A percentile compares a stretch with the other conserved stretches of the same genome.
These are phyloP conservation scores for Lamellibrachia columna DNA, from an alignment of 2,888 invertebrate genomes.

Conservation along the genomic window DNA sequence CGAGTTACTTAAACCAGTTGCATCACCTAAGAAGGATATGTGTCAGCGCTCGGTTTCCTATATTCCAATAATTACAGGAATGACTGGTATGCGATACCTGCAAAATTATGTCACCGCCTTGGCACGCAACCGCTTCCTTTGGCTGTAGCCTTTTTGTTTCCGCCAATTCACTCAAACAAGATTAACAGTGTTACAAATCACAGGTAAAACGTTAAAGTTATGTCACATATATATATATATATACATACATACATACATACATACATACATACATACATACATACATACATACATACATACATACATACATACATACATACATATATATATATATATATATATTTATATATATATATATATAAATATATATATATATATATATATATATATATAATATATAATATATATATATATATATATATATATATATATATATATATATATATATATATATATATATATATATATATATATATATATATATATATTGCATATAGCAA, in stretches of 20 bases:
- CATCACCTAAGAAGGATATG: not conserved
- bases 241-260: conserved; percentile 19
- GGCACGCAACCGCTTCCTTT: not conserved
- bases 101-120: not conserved
- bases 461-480: conserved; percentile 22
- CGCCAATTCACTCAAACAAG: not conserved
- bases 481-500: not conserved
- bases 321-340: not conserved
- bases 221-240: conserved; percentile 17
- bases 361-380: not conserved
- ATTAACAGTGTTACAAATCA: too few species aligned
- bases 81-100: not conserved
- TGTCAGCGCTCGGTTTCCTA: not conserved
- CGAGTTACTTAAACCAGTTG: not conserved
- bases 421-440: conserved; percentile 21
- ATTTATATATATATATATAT: not conserved
- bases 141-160: not conserved
- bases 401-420: too few species aligned
- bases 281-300: conserved; percentile 17
- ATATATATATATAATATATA: conserved; percentile 21
- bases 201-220: too few species aligned
- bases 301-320: conserved; percentile 19
- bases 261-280: conserved; percentile 6
- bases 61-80: conserved; percentile 12
- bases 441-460: conserved; percentile 24